Evolutionary conservation across 2,797 vertebrate genomes (phyloP), one percentile per base, ranked within the genome.

Genomic region (Eulemur rubriventer): DNA sequence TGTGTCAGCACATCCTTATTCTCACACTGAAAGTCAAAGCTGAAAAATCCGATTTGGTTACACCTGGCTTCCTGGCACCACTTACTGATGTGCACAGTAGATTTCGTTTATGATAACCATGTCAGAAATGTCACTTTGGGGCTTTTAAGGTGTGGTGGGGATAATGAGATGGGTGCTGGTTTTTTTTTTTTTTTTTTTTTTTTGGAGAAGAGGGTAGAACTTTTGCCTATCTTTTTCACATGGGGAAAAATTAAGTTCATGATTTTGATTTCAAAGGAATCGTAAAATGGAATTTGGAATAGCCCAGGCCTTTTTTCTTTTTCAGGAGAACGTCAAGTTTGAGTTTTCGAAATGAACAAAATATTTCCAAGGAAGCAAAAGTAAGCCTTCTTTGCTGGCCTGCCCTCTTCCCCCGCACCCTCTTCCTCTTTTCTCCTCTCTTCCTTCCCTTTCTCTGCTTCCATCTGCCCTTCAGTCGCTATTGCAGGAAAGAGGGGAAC

Each of bases 1-100:
- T 33, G 16, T 8, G 75, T 95, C 96, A 96, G 97, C 95, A 94
- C 52, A 86, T 61, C 38, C 79, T 89, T 61, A n/a, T 63, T 81
- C 87, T 95, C 83, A 59, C 67, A 30, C 12, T 94, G 94, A 83
- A 92, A 92, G 67, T 89, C 69, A 95, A 93, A 89, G 94, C 48
- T 80, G 73, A 80, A 91, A 95, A 87, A 89, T 94, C 83, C 57
- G 91, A 92, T 94, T 96, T 2, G 12, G 93, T 90, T 90, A 73
- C 86, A 97, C 94, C 91, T 94, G 96, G 83, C 52, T 96, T 96
- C 33, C 96, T 69, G 86, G 94, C 92, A 52, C 90, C 50, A 13
- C 16, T 76, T 92, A 63, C 90, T 91, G 78, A 73, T 89, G 41
- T 69, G 72, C 94, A 48, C 70, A 96, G 97, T 96, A 97, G 96